Conservation (phyloP, 2,113 vertebrate species). For the Sciurus niger region DNA sequence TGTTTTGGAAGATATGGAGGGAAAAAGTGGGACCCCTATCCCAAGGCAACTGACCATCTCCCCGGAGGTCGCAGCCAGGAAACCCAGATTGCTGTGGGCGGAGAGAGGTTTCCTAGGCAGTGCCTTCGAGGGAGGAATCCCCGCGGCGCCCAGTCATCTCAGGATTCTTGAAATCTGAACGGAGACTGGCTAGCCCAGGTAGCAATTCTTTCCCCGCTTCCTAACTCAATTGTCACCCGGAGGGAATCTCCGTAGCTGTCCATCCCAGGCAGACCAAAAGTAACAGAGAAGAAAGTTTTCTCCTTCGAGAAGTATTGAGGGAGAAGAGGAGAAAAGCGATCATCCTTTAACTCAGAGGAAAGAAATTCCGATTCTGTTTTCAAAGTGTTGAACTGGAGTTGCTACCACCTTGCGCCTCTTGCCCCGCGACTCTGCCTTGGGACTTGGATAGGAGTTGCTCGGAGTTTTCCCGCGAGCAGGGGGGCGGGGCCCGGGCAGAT, state of each 20-base stretch:
- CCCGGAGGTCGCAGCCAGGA: background rate
- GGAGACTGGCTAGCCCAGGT: background rate
- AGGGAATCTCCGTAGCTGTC: background rate
- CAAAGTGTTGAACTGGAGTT: background rate
- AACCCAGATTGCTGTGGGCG: background rate
- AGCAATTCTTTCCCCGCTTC: background rate
- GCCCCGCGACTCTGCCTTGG: fast-evolving
- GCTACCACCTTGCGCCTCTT: background rate
- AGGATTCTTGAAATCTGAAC: background rate
- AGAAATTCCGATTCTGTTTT: background rate
- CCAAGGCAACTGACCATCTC: background rate
- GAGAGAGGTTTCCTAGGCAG: background rate
- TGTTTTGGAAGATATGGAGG: background rate
- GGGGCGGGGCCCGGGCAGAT: background rate
- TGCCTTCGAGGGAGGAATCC: background rate
- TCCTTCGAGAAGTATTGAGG: background rate
- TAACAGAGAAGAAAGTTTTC: constrained; percentile 61
- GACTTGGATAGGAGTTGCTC: background rate
- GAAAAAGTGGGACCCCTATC: background rate
- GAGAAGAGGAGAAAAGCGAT: background rate
- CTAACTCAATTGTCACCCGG: background rate
- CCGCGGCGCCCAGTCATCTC: background rate
- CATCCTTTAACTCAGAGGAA: background rate
- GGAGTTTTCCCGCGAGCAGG: background rate
- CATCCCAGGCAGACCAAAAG: background rate